phyloP scores from a whole-genome alignment of 2,113 vertebrate genomes.

The Scophthalmus maximus region DNA sequence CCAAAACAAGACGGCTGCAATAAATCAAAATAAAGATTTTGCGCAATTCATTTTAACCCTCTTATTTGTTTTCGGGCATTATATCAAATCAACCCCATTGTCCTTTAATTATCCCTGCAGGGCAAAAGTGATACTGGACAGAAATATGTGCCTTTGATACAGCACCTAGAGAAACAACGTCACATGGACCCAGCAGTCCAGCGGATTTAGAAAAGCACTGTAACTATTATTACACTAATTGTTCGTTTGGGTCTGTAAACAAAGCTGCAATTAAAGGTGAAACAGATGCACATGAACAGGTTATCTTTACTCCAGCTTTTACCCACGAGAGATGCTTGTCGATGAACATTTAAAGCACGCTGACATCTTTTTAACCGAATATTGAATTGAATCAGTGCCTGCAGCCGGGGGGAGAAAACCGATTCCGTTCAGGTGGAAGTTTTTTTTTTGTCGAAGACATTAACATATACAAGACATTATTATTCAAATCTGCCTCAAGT shows the following conservation, averaged over 20 bases:
- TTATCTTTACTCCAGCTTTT: constrained; percentile 56
- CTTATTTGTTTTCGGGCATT: neutral
- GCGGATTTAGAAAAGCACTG: constrained; percentile 38
- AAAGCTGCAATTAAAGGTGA: constrained; percentile 63
- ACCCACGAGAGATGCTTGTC: constrained; percentile 50
- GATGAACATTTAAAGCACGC: constrained; percentile 71
- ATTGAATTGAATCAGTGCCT: constrained; percentile 59
- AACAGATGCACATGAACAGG: constrained; percentile 54
- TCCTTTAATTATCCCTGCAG: constrained; percentile 26
- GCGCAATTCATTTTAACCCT: neutral
- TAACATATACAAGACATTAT: constrained; percentile 34
- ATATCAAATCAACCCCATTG: neutral
- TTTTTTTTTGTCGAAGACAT: constrained; percentile 37
- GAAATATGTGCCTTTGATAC: constrained; percentile 31
- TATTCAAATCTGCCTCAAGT: constrained; percentile 61
- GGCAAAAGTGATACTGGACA: no score
- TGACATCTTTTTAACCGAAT: constrained; percentile 58
- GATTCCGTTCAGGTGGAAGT: constrained; percentile 26
- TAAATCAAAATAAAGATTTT: neutral
- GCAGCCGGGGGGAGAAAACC: constrained; percentile 28
- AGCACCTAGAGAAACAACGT: constrained; percentile 20
- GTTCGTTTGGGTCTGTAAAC: constrained; percentile 60
- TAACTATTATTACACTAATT: constrained; percentile 61
- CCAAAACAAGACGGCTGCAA: neutral
- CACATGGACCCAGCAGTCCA: constrained; percentile 5